A percentile compares a stretch with the other conserved stretches of the same genome.
These are phyloP conservation scores for Craseonycteris thonglongyai DNA, from an alignment of 2,113 vertebrate genomes.

Conservation along the genomic window DNA sequence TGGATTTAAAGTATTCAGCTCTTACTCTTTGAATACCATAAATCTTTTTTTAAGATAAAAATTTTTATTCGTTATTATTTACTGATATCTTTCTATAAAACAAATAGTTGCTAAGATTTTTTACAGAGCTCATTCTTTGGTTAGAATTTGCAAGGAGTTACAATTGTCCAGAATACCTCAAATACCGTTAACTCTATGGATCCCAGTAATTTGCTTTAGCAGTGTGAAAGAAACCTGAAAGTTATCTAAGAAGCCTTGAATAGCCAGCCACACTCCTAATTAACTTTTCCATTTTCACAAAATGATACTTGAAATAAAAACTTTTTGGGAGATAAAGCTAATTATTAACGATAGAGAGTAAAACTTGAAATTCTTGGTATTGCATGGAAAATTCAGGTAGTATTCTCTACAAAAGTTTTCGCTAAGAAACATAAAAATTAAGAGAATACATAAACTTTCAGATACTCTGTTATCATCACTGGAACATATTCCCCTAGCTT, in stretches of 20 bases:
- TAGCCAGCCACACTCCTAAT: not conserved
- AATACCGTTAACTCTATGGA: not conserved
- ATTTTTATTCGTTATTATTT: not conserved
- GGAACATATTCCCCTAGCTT: not conserved
- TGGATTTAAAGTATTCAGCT: not conserved
- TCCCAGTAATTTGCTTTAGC: slow-evolving; percentile 28
- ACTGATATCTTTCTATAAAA: not conserved
- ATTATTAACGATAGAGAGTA: not conserved
- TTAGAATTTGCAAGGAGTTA: not conserved
- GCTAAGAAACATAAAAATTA: slow-evolving; percentile 6
- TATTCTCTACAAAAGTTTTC: slow-evolving; percentile 3
- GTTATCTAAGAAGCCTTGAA: not conserved
- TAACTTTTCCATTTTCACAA: not conserved
- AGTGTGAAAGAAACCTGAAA: slow-evolving; percentile 8
- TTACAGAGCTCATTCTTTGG: not conserved
- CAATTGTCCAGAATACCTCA: not conserved
- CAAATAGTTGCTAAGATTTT: not conserved
- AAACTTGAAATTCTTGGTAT: not conserved
- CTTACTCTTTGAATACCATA: not conserved
- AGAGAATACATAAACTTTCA: not conserved
- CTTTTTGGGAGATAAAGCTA: not conserved
- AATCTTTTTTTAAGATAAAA: not conserved
- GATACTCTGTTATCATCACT: not conserved
- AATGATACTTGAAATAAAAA: slow-evolving; percentile 3
- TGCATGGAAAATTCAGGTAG: not conserved